Percentiles rank a stretch among this genome's conserved stretches.
These are phyloP conservation scores for Adrianichthys oophorus DNA, from an alignment of 2,797 vertebrate species.

Conservation along the genomic window DNA sequence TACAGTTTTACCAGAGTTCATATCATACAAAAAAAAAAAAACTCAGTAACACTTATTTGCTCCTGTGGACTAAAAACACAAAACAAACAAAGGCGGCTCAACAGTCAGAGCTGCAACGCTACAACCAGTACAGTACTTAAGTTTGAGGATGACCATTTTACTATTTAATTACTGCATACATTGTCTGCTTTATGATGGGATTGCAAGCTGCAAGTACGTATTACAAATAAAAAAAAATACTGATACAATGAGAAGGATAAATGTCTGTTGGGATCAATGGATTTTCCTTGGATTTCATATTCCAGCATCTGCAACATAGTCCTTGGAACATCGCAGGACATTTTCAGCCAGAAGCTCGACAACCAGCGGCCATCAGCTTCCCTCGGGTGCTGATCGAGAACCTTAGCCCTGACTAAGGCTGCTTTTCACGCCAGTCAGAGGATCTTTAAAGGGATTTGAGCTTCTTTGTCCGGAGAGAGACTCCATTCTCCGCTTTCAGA, in stretches of 20 bases:
- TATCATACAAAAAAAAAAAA: constrained; percentile 39
- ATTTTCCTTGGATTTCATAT: constrained; percentile 59
- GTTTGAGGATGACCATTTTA: constrained; percentile 53
- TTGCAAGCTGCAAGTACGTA: constrained; percentile 53
- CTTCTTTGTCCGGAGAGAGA: constrained; percentile 92
- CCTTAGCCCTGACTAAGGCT: constrained; percentile 43
- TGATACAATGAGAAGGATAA: constrained; percentile 70
- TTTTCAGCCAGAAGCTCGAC: constrained; percentile 37
- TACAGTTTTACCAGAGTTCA: constrained; percentile 45
- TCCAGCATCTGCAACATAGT: constrained; percentile 62
- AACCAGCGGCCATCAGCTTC: constrained; percentile 37
- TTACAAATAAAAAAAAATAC: constrained; percentile 67
- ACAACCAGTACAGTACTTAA: constrained; percentile 69
- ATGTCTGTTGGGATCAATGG: constrained; percentile 65
- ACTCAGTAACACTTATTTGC: constrained; percentile 52
- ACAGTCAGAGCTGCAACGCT: constrained; percentile 44
- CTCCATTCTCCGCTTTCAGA: constrained; percentile 92
- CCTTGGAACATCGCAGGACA: constrained; percentile 46
- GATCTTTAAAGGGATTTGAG: constrained; percentile 87
- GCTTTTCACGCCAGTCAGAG: constrained; percentile 52
- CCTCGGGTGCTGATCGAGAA: constrained; percentile 51
- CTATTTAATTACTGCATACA: constrained; percentile 45
- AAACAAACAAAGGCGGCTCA: constrained; percentile 65
- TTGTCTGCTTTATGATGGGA: constrained; percentile 46
- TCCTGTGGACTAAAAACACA: constrained; percentile 46